A percentile compares a stretch with the other conserved stretches of the same genome.
Conservation (phyloP, 2,888 invertebrate species). For the Torymus tubicola region DNA sequence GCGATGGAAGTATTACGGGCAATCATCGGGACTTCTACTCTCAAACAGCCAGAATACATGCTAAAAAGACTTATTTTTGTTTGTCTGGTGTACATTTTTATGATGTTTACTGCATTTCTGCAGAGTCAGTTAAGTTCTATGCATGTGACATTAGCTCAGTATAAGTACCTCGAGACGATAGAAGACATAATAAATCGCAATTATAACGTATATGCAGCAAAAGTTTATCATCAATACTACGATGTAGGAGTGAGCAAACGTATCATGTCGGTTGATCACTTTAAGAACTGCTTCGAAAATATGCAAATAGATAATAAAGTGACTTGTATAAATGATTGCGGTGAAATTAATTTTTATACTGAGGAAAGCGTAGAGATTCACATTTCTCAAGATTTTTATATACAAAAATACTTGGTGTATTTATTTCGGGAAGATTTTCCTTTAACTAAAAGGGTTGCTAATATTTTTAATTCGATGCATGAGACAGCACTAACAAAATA, state of each 20-base stretch:
- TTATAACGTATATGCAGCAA: not conserved
- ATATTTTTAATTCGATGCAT: no score
- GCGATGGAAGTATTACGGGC: no score
- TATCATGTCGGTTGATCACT: not conserved
- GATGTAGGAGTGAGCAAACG: not conserved
- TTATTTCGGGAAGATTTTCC: no score
- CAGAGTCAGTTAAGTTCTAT: not conserved
- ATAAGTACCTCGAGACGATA: not conserved
- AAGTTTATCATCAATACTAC: not conserved
- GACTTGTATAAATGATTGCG: not conserved
- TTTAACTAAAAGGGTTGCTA: no score
- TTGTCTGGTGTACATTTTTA: not conserved
- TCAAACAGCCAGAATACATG: not conserved
- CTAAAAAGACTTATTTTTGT: not conserved
- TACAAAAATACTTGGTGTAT: no score
- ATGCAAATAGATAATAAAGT: slow-evolving; percentile 6
- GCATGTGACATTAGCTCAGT: not conserved
- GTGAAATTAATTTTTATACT: not conserved
- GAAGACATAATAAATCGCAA: not conserved
- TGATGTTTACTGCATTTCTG: not conserved
- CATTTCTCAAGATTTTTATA: not conserved
- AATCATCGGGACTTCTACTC: no score
- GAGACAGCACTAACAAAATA: no score
- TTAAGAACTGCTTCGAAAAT: not conserved
- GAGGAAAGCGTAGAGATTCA: not conserved